Evolutionary conservation across 2,888 invertebrate species (phyloP), one percentile per base, ranked within the genome.

Genomic region (Hypomecis atomaria): DNA sequence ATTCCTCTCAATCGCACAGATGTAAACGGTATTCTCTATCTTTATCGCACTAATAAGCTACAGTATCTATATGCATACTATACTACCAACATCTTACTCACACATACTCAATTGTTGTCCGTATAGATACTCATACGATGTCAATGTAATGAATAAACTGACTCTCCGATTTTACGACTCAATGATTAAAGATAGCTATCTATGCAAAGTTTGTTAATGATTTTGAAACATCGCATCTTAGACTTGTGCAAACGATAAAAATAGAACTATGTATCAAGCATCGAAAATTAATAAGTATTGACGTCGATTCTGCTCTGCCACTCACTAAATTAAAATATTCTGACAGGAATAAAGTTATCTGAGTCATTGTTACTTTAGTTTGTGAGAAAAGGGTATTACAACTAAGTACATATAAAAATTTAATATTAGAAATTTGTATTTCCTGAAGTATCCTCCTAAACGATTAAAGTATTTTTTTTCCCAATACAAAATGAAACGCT

Each of bases 151-250:
- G 88, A 90, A 90, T 89, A 89, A 90, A 91, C 88, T 89, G 89
- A 90, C 90, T 91, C 90, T 90, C 84, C 86, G 86, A 90, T 90
- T 91, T 90, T 89, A 90, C 87, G 90, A 90, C 84, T 87, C 88
- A 90, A 86, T 87, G 89, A 86, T 86, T 85, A 86, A 82, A 85
- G 88, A 90, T 90, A 85, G 77, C 78, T 88, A 89, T 89, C 88
- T 90, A 89, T 89, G 87, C 85, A 85, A 87, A 90, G 88, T 88
- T 86, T 74, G 80, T 84, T 87, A 86, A 86, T 88, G 81, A 83
- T 88, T 87, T 85, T 79, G 83, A 85, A 86, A 87, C 77, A 75
- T 74, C 75, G 13, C 77, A 75, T 74, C 75, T 9, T 55, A n/a
- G 43, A 59, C 36, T 59, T 49, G 50, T 59, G 50, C 45, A 47